Conservation (phyloP, 1,140 invertebrate species). For the Saccostrea cuccullata region DNA sequence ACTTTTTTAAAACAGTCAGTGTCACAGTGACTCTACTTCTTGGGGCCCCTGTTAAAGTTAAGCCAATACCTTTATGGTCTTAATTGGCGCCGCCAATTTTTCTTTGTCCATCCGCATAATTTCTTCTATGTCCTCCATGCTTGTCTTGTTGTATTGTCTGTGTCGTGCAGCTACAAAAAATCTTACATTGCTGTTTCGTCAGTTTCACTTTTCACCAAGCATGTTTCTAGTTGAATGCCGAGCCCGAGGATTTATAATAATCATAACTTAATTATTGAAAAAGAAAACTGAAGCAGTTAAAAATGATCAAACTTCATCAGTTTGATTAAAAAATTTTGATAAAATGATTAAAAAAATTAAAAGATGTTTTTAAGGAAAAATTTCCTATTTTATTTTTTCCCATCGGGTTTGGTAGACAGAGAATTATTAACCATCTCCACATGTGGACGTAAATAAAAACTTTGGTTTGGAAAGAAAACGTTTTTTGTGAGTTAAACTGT, state of each 20-base stretch:
- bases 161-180: too few species aligned
- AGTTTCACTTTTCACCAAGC: not conserved
- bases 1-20: too few species aligned
- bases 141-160: not conserved
- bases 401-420: not conserved
- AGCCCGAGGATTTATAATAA: not conserved
- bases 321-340: too few species aligned
- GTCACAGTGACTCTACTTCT: too few species aligned
- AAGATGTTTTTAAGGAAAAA: too few species aligned
- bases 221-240: too few species aligned
- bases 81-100: slow-evolving; percentile 64
- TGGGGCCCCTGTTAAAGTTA: too few species aligned
- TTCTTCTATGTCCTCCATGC: slow-evolving; percentile 61
- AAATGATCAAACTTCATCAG: too few species aligned
- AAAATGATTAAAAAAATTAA: too few species aligned
- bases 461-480: not conserved
- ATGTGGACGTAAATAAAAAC: not conserved
- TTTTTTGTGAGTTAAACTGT: not conserved
- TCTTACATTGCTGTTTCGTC: not conserved
- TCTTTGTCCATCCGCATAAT: slow-evolving; percentile 68
- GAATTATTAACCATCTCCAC: not conserved
- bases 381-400: not conserved
- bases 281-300: too few species aligned
- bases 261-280: too few species aligned
- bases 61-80: slow-evolving; percentile 64